Evolutionary conservation across 2,797 vertebrate species (phyloP).

Genomic region (Artibeus lituratus): DNA sequence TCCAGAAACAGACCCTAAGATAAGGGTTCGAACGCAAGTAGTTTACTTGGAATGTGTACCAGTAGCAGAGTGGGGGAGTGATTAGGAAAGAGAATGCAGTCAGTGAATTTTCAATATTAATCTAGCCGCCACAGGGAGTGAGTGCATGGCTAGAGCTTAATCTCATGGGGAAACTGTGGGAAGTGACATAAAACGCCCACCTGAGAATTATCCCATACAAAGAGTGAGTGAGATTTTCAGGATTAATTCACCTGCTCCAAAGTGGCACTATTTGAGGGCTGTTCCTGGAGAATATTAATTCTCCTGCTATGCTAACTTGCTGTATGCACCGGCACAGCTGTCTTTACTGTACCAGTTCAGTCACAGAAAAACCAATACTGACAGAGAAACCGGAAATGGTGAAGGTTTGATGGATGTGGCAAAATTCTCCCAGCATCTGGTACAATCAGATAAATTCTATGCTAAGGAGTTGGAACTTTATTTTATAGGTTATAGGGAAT

Average conservation of each 20-base stretch:
- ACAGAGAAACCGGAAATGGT: background rate
- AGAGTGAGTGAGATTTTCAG: background rate
- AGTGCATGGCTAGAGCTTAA: background rate
- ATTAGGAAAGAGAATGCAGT: background rate
- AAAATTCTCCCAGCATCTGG: background rate
- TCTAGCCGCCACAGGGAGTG: background rate
- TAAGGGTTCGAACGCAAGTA: background rate
- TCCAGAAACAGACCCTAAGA: background rate
- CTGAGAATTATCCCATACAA: background rate
- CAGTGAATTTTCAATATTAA: background rate
- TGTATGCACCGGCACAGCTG: background rate
- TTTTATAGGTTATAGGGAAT: background rate
- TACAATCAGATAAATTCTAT: background rate
- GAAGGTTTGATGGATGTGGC: background rate
- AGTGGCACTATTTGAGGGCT: background rate
- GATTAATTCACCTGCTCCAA: background rate
- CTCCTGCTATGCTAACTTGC: background rate
- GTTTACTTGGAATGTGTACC: background rate
- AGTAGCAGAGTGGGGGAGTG: rapidly evolving
- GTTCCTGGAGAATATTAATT: background rate
- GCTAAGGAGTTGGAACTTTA: background rate
- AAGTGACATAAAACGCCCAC: background rate
- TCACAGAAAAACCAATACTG: background rate
- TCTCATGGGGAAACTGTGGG: background rate
- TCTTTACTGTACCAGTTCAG: background rate